Percentiles rank a stretch among this genome's conserved stretches.
Conservation (phyloP, 2,888 invertebrate species). For the Hybos culiciformis region DNA sequence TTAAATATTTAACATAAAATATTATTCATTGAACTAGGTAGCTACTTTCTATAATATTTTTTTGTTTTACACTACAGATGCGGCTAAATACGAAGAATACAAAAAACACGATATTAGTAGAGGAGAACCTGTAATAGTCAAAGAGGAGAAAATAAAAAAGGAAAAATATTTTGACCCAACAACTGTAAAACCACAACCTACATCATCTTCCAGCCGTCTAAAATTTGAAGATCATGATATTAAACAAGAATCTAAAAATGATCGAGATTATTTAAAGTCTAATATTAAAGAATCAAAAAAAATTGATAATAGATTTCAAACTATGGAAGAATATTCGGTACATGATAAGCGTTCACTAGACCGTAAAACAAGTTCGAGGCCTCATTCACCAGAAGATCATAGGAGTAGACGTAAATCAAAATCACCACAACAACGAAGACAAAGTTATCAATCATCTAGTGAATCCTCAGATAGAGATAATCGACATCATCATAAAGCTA, state of each 20-base stretch:
- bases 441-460: not conserved
- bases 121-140: conserved; percentile 24
- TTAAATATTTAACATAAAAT: no score
- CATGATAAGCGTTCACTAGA: not conserved
- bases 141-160: conserved; percentile 8
- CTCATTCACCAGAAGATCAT: conserved; percentile 7
- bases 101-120: conserved; percentile 38
- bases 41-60: no score
- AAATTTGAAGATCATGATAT: no score
- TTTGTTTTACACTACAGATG: no score
- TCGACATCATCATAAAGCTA: conserved; percentile 18
- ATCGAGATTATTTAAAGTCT: no score
- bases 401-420: conserved; percentile 11
- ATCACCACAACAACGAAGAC: conserved; percentile 1
- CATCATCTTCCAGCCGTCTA: no score
- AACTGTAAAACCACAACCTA: no score
- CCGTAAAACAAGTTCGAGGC: conserved; percentile 1
- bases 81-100: conserved; percentile 56
- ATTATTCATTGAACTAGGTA: no score
- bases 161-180: no score
- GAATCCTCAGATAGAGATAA: not conserved
- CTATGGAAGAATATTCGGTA: not conserved
- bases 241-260: not conserved
- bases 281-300: no score
- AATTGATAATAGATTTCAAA: no score